Evolutionary conservation across 2,888 invertebrate species (phyloP).

Genomic region (Drosophila stalkeri): DNA sequence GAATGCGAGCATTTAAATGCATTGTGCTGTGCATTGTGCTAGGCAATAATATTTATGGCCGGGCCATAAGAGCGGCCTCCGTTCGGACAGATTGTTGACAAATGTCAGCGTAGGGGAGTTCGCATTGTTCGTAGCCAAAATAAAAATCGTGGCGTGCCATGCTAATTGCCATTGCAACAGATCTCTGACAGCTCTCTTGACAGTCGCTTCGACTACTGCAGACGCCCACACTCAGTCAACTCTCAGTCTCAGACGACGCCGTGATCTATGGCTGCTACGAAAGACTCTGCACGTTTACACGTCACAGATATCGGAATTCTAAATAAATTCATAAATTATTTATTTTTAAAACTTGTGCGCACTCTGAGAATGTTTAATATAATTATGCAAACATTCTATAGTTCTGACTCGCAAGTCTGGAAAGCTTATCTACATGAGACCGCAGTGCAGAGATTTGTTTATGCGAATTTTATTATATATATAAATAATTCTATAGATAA

Average conservation of each 20-base stretch:
- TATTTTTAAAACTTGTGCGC: constrained; percentile 6
- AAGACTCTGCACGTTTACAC: neutral
- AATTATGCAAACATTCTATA: neutral
- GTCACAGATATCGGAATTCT: constrained; percentile 10
- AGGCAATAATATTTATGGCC: constrained; percentile 66
- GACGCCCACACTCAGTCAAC: constrained; percentile 35
- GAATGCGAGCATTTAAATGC: constrained; percentile 44
- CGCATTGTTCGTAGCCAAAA: constrained; percentile 33
- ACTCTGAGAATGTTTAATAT: neutral
- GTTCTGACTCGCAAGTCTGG: neutral
- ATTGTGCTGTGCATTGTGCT: constrained; percentile 46
- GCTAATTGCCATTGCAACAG: constrained; percentile 71
- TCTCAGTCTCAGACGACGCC: constrained; percentile 10
- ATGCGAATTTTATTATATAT: neutral
- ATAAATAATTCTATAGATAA: neutral
- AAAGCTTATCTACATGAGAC: neutral
- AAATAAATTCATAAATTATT: neutral
- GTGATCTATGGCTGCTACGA: constrained; percentile 58
- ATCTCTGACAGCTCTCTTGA: constrained; percentile 62
- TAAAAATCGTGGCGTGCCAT: constrained; percentile 47
- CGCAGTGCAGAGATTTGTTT: constrained; percentile 12
- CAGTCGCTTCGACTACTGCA: constrained; percentile 61
- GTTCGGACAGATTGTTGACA: constrained; percentile 71
- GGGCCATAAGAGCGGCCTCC: constrained; percentile 42
- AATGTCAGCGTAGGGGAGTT: constrained; percentile 66